phyloP scores from a whole-genome alignment of 1,140 invertebrate species.

The Lutraria rhynchaena region DNA sequence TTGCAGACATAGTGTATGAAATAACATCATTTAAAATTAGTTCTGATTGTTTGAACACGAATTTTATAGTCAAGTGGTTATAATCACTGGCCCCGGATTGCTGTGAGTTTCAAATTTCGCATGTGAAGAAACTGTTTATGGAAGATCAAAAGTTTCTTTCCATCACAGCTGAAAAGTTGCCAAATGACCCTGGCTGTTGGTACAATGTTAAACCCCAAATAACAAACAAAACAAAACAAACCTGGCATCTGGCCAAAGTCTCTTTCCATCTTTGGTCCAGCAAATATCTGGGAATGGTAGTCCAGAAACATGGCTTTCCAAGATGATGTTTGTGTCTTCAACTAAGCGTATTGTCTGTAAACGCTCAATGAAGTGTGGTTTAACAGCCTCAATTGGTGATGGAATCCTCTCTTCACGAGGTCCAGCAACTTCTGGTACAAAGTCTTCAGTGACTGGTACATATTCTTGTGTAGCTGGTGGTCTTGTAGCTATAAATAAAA shows the following conservation, averaged over 20 bases:
- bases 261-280: conserved; percentile 81
- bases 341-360: conserved; percentile 72
- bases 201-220: no score
- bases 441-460: conserved; percentile 51
- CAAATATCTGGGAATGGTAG: conserved; percentile 82
- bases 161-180: no score
- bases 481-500: neutral
- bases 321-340: conserved; percentile 76
- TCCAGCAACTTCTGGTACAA: conserved; percentile 51
- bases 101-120: no score
- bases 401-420: conserved; percentile 63
- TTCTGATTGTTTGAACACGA: no score
- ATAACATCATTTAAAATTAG: no score
- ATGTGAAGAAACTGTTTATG: no score
- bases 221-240: conserved; percentile 46
- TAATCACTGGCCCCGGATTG: no score
- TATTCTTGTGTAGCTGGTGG: conserved; percentile 48
- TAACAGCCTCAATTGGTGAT: conserved; percentile 67
- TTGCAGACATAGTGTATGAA: no score
- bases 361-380: conserved; percentile 85
- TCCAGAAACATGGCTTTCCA: conserved; percentile 83
- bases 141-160: no score
- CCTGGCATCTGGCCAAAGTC: conserved; percentile 75
- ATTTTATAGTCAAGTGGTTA: no score
- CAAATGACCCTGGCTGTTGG: no score